A percentile compares a stretch with the other conserved stretches of the same genome.
Evolutionary conservation across 2,888 invertebrate genomes (phyloP).

Genomic region (Phragmatobia fuliginosa): DNA sequence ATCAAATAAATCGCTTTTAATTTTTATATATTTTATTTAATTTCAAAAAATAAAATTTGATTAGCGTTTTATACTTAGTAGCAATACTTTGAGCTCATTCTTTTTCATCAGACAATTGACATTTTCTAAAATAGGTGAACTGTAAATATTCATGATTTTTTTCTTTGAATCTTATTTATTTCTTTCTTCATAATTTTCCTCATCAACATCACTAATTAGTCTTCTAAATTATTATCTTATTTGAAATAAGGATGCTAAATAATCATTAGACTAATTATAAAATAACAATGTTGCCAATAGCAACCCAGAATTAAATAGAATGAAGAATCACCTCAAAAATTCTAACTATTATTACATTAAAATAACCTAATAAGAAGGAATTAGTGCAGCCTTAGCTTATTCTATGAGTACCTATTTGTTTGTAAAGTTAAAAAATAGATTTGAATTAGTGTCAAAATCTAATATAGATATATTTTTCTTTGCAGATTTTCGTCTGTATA

Average conservation of each 20-base stretch:
- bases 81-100: not conserved
- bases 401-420: not conserved
- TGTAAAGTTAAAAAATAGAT: not conserved
- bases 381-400: not conserved
- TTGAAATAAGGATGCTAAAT: too few species aligned
- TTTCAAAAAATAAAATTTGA: too few species aligned
- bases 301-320: not conserved
- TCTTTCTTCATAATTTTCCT: too few species aligned
- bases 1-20: too few species aligned
- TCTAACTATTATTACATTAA: not conserved
- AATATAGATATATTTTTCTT: conserved; percentile 38
- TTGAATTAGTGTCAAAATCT: not conserved
- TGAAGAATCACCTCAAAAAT: not conserved
- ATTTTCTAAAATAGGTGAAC: too few species aligned
- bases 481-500: conserved; percentile 90
- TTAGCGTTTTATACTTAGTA: too few species aligned
- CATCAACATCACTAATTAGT: too few species aligned
- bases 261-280: not conserved
- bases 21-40: too few species aligned
- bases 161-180: too few species aligned
- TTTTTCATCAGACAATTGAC: not conserved
- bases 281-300: not conserved
- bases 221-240: too few species aligned
- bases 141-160: too few species aligned
- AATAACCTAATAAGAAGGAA: not conserved